Conservation (phyloP, 2,888 invertebrate species). For the Strigamia crassipes region DNA sequence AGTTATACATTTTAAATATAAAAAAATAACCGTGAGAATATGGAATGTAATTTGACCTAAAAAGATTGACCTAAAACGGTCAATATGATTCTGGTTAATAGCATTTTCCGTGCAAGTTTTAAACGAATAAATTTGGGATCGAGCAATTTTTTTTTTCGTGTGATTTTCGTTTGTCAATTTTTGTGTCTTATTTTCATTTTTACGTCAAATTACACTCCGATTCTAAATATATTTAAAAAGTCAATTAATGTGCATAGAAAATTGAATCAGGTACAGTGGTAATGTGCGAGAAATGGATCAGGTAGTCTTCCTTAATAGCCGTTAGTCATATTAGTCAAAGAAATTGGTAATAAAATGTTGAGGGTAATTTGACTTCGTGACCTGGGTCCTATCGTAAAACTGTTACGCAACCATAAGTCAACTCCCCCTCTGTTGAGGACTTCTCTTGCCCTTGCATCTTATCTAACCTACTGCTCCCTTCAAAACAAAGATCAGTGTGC, state of each 20-base stretch:
- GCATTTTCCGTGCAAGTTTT: no score
- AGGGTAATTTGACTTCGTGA: constrained; percentile 34
- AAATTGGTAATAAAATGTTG: constrained; percentile 17
- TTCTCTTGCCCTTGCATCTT: constrained; percentile 28
- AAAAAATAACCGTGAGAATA: background rate
- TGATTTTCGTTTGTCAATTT: no score
- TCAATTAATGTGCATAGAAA: no score
- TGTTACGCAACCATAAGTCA: constrained; percentile 42
- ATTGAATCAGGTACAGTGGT: no score
- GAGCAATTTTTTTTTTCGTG: no score
- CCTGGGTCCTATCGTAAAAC: constrained; percentile 37
- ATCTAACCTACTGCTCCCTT: background rate
- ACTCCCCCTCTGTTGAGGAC: constrained; percentile 23
- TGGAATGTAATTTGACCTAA: no score
- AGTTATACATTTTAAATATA: background rate
- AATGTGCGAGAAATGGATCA: background rate
- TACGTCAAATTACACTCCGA: no score
- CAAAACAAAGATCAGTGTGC: constrained; percentile 42
- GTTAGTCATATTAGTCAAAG: constrained; percentile 29
- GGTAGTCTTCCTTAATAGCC: background rate
- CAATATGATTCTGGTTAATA: no score
- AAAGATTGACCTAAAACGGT: no score
- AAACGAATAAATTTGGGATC: no score
- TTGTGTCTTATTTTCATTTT: no score
- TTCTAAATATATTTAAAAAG: no score